Conservation (phyloP, 2,113 vertebrate genomes). For the Ammodytes marinus region DNA sequence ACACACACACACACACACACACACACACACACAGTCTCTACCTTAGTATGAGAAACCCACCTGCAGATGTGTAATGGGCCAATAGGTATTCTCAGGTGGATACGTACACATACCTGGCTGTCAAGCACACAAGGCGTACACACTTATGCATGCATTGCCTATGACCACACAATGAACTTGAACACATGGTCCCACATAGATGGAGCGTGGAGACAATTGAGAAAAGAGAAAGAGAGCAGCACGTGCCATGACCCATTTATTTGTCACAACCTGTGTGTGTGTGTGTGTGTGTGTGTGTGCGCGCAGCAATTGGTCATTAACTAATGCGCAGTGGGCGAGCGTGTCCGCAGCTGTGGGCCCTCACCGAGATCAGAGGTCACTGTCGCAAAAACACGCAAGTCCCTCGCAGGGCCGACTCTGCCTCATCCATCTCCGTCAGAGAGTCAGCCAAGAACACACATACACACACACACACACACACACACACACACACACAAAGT, state of each 20-base stretch:
- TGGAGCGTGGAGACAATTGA: conserved; percentile 29
- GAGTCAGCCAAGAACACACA: conserved; percentile 45
- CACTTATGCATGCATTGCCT: not conserved
- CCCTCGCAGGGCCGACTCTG: conserved; percentile 25
- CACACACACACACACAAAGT: not conserved
- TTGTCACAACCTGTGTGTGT: conserved; percentile 22
- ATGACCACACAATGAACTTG: not conserved
- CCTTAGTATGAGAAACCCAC: conserved; percentile 28
- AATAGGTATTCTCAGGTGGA: no score
- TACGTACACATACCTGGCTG: not conserved
- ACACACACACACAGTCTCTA: not conserved
- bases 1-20: not conserved
- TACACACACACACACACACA: conserved; percentile 19
- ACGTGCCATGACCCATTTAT: conserved; percentile 17
- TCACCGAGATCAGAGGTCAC: conserved; percentile 55
- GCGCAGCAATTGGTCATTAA: conserved; percentile 65
- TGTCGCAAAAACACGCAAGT: conserved; percentile 61
- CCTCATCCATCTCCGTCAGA: conserved; percentile 75
- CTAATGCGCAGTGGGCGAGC: conserved; percentile 65
- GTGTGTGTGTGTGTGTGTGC: conserved; percentile 25
- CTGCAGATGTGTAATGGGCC: not conserved
- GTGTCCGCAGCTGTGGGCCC: conserved; percentile 48
- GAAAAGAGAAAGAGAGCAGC: conserved; percentile 37
- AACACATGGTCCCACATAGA: conserved; percentile 29
- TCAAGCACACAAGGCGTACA: not conserved